Conservation (phyloP, 2,797 vertebrate species). For the Propithecus perrieri region DNA sequence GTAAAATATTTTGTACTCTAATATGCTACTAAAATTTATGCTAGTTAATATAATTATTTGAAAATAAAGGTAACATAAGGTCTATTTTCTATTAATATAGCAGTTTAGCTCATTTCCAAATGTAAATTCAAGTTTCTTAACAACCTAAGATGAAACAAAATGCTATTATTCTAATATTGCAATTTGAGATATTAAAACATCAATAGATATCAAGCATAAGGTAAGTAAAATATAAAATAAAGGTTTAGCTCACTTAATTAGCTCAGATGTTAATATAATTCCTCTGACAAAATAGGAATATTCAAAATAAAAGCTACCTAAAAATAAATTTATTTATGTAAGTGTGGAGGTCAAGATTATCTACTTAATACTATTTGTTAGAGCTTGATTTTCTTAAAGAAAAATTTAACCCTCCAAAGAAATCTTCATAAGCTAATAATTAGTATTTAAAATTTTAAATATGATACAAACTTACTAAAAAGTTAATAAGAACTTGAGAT, state of each 20-base stretch:
- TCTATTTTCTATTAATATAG: background rate
- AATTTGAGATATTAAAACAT: background rate
- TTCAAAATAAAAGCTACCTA: conserved; percentile 31
- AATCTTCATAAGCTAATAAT: conserved; percentile 3
- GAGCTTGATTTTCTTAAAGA: background rate
- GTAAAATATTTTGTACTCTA: background rate
- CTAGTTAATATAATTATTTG: background rate
- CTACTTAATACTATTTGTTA: background rate
- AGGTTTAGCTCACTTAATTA: background rate
- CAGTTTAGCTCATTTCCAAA: background rate
- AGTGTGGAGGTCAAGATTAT: background rate
- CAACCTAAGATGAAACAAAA: background rate
- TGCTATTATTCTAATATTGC: background rate
- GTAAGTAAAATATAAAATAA: background rate
- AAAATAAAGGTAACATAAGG: background rate
- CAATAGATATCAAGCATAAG: background rate
- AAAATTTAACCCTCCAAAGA: background rate
- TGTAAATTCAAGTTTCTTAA: background rate
- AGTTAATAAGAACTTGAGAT: background rate
- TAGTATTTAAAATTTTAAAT: background rate
- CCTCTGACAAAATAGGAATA: background rate
- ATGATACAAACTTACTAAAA: background rate
- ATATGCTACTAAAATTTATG: background rate
- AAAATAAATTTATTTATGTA: background rate
- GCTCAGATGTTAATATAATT: background rate